Evolutionary conservation across 2,797 vertebrate genomes (phyloP).

Genomic region (Sebastes cheni): DNA sequence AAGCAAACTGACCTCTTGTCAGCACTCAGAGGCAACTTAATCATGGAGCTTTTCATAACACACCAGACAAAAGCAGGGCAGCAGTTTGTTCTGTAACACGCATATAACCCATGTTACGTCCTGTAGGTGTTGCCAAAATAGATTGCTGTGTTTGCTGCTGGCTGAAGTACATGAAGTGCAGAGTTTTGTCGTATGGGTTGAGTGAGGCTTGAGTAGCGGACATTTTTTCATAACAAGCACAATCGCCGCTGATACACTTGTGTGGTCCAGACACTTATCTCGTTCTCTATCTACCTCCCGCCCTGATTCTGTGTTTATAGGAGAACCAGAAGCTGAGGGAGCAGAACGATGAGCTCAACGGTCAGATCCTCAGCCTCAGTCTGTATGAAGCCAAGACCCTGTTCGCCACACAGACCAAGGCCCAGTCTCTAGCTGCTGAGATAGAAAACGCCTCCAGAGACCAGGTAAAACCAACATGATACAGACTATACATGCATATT

Average conservation of each 20-base stretch:
- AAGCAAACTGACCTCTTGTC: constrained; percentile 57
- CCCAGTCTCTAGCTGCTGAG: constrained; percentile 95
- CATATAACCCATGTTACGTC: constrained; percentile 65
- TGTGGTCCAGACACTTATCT: background rate
- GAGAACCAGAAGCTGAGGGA: constrained; percentile 96
- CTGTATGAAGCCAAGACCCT: constrained; percentile 96
- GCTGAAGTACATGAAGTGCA: constrained; percentile 24
- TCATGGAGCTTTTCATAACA: constrained; percentile 57
- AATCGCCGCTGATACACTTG: background rate
- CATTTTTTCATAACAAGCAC: background rate
- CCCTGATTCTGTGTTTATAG: constrained; percentile 54
- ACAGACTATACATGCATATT: background rate
- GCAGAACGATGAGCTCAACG: constrained; percentile 95
- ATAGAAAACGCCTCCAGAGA: constrained; percentile 96
- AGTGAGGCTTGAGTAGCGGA: constrained; percentile 61
- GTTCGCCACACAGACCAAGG: constrained; percentile 95
- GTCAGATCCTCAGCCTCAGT: constrained; percentile 96
- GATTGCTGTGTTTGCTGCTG: constrained; percentile 60
- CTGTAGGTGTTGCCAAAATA: constrained; percentile 59
- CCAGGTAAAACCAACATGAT: constrained; percentile 82
- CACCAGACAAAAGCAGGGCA: constrained; percentile 52
- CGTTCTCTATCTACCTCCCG: background rate
- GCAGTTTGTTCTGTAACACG: constrained; percentile 69
- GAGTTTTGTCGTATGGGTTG: background rate
- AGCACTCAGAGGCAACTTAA: constrained; percentile 44